Base-by-base conservation (phyloP, 2,797 vertebrate genomes). In the Hypotaenidia okinawae region DNA sequence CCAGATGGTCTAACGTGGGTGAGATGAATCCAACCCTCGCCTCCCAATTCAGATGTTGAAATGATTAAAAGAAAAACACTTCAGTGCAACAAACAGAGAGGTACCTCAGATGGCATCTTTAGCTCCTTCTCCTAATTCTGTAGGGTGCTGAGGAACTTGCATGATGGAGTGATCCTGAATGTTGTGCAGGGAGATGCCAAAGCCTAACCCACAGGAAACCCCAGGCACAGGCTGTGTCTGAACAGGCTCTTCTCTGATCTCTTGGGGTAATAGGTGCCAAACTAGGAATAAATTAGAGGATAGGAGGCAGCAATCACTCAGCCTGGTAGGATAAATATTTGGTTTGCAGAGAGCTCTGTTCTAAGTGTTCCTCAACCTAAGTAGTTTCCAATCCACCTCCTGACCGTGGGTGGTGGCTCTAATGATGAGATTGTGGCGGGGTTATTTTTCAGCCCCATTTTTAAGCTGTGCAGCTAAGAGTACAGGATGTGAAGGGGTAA, bases 251-350 rank as follows among this genome's bases (percentile, higher is more conserved):
- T 61, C 25, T 84, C 43, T 87, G 64, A 74, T 70, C 64, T 91
- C 78, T 61, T 83, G 28, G 39, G 47, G 45, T 10, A 87, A 93
- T 23, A 45, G 43, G 16, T 74, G 43, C 52, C 84, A 85, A 94
- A 80, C 14, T 22, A 74, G 54, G 21, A 84, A 91, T 61, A 83
- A 80, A 79, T 79, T 79, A 67, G 64, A 74, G 67, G 57, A 87
- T 17, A 92, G 19, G 11, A 87, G 78, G 30, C 52, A 92, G 61
- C 39, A 89, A 32, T 87, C 81, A 80, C 23, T 66, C 72, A 77
- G 49, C 45, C 45, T 88, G 41, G 33, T 45, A 86, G 68, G 72
- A 80, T 80, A 92, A 92, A 93, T 80, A 87, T 87, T 87, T 89
- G 72, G 39, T 68, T 64, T 87, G 47, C 27, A 67, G 17, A 84